Percentiles rank a stretch among this genome's conserved stretches.
Evolutionary conservation across 23 tunicate species (phyloP).

Genomic region (Diplosoma virens): DNA sequence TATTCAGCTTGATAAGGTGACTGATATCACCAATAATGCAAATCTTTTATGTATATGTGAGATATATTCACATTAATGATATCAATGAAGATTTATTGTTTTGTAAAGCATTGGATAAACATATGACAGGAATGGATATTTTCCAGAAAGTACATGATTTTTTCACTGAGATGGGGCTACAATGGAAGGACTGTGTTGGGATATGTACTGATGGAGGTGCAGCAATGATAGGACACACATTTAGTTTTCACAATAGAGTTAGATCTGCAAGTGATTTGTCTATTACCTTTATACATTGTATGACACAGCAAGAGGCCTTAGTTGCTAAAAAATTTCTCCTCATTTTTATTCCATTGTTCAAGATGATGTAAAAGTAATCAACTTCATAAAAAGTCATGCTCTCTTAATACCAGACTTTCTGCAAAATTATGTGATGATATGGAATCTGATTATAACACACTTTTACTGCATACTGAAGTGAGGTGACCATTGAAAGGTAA

Average conservation of each 20-base stretch:
- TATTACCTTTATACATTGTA: constrained; percentile 40
- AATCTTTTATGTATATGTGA: constrained; percentile 33
- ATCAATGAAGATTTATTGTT: constrained; percentile 13
- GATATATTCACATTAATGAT: constrained; percentile 38
- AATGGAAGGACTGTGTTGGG: constrained; percentile 46
- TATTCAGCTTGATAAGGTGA: constrained; percentile 52
- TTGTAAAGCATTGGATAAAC: constrained; percentile 37
- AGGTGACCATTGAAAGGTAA: constrained; percentile 46
- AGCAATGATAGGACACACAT: constrained; percentile 44
- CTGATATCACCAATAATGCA: constrained; percentile 30
- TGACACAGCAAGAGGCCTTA: constrained; percentile 34
- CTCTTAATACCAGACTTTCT: constrained; percentile 34
- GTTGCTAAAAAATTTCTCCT: constrained; percentile 30
- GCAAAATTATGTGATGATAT: no score
- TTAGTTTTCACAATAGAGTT: constrained; percentile 36
- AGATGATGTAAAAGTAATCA: constrained; percentile 45
- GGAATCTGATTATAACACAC: constrained; percentile 22
- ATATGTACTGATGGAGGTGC: constrained; percentile 43
- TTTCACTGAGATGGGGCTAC: constrained; percentile 39
- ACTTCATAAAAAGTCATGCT: constrained; percentile 33
- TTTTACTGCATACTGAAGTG: constrained; percentile 46
- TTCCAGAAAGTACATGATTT: constrained; percentile 38
- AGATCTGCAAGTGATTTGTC: constrained; percentile 35
- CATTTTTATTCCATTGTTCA: constrained; percentile 5
- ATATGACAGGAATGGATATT: constrained; percentile 34